phyloP scores from a whole-genome alignment of 2,797 vertebrate genomes.

The Philypnodon macrostomus region DNA sequence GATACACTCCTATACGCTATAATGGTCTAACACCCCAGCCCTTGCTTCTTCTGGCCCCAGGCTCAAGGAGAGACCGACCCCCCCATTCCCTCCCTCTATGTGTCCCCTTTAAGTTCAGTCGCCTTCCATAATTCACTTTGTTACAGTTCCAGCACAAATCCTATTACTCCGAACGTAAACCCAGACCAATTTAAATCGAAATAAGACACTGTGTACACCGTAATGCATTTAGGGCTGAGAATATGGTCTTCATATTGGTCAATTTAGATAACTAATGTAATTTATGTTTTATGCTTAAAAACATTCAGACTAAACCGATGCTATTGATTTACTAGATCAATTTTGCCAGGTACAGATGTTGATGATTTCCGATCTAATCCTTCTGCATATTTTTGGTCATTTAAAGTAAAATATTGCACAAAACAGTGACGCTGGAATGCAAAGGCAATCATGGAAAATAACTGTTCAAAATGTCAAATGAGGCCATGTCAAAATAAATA shows the following conservation, averaged over 20 bases:
- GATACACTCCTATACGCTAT: slow-evolving; percentile 30
- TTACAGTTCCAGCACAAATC: slow-evolving; percentile 36
- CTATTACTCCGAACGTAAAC: slow-evolving; percentile 32
- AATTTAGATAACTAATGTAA: slow-evolving; percentile 19
- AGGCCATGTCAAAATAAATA: no score
- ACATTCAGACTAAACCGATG: background rate
- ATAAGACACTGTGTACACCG: slow-evolving; percentile 13
- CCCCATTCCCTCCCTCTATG: slow-evolving; percentile 22
- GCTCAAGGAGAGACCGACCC: slow-evolving; percentile 25
- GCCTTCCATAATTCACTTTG: slow-evolving; percentile 30
- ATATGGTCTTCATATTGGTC: slow-evolving; percentile 21
- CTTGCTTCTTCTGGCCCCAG: slow-evolving; percentile 21
- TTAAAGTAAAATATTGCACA: no score
- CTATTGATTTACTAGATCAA: background rate
- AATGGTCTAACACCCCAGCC: slow-evolving; percentile 40
- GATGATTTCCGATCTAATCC: no score
- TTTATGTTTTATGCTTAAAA: slow-evolving; percentile 15
- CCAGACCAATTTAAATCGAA: slow-evolving; percentile 21
- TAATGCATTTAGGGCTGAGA: slow-evolving; percentile 20
- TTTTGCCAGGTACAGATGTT: background rate
- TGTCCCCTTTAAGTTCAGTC: slow-evolving; percentile 18
- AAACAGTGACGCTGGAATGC: no score
- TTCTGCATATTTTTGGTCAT: no score
- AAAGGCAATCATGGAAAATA: no score
- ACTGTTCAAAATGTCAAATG: no score